A percentile compares a stretch with the other conserved stretches of the same genome.
Conservation (phyloP, 2,888 invertebrate species). For the Tinea semifulvella region DNA sequence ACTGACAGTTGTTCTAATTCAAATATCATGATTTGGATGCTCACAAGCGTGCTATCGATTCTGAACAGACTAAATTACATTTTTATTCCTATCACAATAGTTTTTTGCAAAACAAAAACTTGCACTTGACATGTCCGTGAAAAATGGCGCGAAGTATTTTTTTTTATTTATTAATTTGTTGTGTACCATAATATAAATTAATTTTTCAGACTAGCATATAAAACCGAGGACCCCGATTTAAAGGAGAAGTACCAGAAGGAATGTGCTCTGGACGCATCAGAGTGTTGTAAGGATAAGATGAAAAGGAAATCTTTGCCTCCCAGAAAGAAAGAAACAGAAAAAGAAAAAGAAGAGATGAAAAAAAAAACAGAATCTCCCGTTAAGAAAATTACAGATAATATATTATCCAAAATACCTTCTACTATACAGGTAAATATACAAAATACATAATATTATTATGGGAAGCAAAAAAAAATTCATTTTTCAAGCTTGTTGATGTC, state of each 20-base stretch:
- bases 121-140: too few relatives aligned
- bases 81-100: too few relatives aligned
- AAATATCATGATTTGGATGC: too few relatives aligned
- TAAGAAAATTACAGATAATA: conserved; percentile 23
- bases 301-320: conserved; percentile 8
- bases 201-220: conserved; percentile 45
- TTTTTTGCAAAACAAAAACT: too few relatives aligned
- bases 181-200: background rate
- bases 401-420: conserved; percentile 42
- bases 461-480: too few relatives aligned
- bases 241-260: conserved; percentile 42
- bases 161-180: too few relatives aligned
- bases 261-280: conserved; percentile 39
- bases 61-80: too few relatives aligned
- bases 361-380: conserved; percentile 21
- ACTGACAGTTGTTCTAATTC: too few relatives aligned
- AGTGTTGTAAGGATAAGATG: conserved; percentile 45
- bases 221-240: conserved; percentile 45
- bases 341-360: conserved; percentile 32
- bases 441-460: background rate
- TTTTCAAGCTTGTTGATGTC: too few relatives aligned
- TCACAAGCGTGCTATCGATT: too few relatives aligned
- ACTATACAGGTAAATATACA: conserved; percentile 44
- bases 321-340: conserved; percentile 28
- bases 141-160: too few relatives aligned